These are phyloP conservation scores for Centropristis striata DNA, from an alignment of 2,113 vertebrate species.

Conservation along the genomic window DNA sequence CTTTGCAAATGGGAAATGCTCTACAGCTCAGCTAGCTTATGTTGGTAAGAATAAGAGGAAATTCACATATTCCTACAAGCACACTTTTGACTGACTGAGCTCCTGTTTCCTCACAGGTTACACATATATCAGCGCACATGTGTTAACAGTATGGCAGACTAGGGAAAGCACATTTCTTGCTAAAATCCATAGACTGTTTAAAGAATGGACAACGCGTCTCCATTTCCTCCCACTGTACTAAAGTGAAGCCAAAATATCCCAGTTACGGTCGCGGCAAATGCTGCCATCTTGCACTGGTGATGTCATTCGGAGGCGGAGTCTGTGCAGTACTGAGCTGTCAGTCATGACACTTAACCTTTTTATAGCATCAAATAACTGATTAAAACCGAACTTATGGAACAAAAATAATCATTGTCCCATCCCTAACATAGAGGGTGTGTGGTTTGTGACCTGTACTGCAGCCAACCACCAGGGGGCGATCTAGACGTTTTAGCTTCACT, in stretches of 20 bases:
- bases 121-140: background rate
- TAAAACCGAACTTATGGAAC: too few relatives aligned
- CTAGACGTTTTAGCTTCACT: too few relatives aligned
- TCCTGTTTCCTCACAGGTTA: conserved; percentile 11
- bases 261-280: background rate
- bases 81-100: background rate
- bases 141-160: background rate
- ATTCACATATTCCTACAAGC: background rate
- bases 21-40: background rate
- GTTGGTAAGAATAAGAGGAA: background rate
- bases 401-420: too few relatives aligned
- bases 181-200: background rate
- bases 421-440: too few relatives aligned
- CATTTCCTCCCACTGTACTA: background rate
- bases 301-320: background rate
- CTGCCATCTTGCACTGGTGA: background rate
- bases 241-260: background rate
- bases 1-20: conserved; percentile 7
- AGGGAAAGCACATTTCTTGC: background rate
- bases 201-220: background rate
- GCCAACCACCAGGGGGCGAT: too few relatives aligned
- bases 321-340: background rate
- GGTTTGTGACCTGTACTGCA: too few relatives aligned
- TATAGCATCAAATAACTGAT: too few relatives aligned
- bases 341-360: too few relatives aligned